Percentiles rank a stretch among this genome's conserved stretches.
Conservation (phyloP, 2,113 vertebrate species). For the Odobenus rosmarus region DNA sequence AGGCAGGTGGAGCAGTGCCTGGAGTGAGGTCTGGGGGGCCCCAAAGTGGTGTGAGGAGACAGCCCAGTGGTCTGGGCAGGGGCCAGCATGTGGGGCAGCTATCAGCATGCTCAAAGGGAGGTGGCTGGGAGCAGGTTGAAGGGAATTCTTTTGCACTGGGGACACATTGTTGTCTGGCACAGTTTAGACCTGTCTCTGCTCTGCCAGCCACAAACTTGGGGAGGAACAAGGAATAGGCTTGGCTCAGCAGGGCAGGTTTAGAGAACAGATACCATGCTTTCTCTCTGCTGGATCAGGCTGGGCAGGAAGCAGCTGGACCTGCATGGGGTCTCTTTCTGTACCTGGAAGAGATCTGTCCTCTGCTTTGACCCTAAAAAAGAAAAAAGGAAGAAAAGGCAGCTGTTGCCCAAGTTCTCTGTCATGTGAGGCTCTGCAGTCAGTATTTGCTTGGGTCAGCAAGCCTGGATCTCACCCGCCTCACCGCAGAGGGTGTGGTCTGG, state of each 20-base stretch:
- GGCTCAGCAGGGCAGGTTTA: neutral
- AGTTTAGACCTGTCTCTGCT: neutral
- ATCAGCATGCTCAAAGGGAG: rapidly evolving
- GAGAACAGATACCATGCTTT: neutral
- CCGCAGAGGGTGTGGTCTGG: neutral
- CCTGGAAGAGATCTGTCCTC: neutral
- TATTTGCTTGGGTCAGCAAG: neutral
- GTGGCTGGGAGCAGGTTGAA: neutral
- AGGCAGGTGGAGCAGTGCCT: neutral
- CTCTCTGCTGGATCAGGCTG: neutral
- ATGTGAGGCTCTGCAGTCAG: neutral
- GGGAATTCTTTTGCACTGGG: neutral
- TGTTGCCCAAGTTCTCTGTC: neutral
- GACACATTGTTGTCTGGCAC: rapidly evolving
- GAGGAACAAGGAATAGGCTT: rapidly evolving
- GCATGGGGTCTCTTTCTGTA: neutral
- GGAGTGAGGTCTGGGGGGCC: neutral
- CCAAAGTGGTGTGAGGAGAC: neutral
- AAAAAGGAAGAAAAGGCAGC: neutral
- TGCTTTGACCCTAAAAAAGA: neutral
- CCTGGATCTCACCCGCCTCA: neutral
- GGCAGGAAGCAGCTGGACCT: neutral
- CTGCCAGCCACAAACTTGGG: neutral
- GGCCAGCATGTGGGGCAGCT: neutral
- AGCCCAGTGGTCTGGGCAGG: neutral